phyloP scores from a whole-genome alignment of 2,113 vertebrate genomes.

The Petrocephalus microphthalmus region DNA sequence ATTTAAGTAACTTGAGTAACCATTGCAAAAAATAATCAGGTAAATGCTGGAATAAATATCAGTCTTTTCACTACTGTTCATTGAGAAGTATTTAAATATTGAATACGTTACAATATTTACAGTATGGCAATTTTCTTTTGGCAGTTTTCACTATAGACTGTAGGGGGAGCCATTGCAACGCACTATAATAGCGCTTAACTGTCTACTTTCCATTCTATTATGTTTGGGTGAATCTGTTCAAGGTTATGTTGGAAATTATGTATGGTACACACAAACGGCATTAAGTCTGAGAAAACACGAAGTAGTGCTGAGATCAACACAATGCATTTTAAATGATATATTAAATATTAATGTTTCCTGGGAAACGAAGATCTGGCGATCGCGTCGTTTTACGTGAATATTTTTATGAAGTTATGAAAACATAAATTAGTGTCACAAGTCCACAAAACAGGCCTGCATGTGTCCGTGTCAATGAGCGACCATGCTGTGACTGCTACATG shows the following conservation, averaged over 20 bases:
- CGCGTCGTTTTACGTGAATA: neutral
- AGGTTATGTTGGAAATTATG: neutral
- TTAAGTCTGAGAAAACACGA: neutral
- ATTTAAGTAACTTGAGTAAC: neutral
- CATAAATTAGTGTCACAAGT: neutral
- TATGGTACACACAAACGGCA: neutral
- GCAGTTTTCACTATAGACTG: neutral
- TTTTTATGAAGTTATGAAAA: neutral
- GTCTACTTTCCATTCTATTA: neutral
- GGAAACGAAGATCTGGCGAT: neutral
- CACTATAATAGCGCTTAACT: neutral
- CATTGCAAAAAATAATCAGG: neutral
- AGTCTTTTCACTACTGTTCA: neutral
- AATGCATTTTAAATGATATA: neutral
- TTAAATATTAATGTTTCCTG: neutral
- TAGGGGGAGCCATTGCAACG: constrained; percentile 11
- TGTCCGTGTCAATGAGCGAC: neutral
- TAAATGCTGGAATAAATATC: neutral
- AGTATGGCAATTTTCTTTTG: neutral
- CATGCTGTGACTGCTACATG: neutral
- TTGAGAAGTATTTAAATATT: neutral
- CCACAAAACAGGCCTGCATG: neutral
- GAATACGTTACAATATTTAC: neutral
- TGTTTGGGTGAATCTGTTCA: neutral
- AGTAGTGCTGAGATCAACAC: neutral